Base-by-base conservation (phyloP, 2,113 vertebrate species). In the Colaptes auratus region DNA sequence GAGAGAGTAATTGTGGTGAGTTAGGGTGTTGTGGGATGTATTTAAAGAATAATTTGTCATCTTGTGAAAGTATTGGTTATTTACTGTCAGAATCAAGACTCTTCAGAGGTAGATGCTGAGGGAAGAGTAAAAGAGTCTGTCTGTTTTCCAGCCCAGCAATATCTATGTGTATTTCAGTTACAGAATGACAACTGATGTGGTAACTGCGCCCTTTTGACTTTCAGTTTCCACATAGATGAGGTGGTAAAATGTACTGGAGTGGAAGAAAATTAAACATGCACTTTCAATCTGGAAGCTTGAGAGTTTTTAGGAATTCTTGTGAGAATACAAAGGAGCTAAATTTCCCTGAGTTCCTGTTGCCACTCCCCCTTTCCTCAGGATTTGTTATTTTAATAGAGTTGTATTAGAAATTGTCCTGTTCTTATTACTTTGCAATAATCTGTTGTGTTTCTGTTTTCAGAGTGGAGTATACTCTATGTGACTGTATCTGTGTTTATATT, bases 1-100 rank as follows among this genome's bases (percentile, higher is more conserved):
- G 98, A 52, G 98, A 98, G 86, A 99, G 98, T 95, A 99, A 99
- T 67, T 99, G 99, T 52, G 98, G 98, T 99, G 90, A 98, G 98
- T 95, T 42, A 69, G 18, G 25, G 17, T 33, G 15, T 23, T 48
- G 30, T 10, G 35, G 56, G 20, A 18, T 33, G 7, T 25, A 9
- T 66, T 89, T 76, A 46, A 35, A 39, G 44, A 65, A 25, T 60
- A n/a, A 17, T 9, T 64, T 3, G 0, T 39, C 18, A 18, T 71
- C 74, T 31, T 36, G n/a, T 82, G 56, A 80, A 42, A 27, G 8
- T 78, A 7, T 52, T 61, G 20, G 12, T 56, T 89, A 39, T 95
- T 91, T 87, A 20, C 59, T 82, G 10, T 89, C 35, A 52, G 35
- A 82, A 80, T 12, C 14, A 39, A 55, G 7, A 75, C 7, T 65